A percentile compares a stretch with the other conserved stretches of the same genome.
Evolutionary conservation across 2,888 invertebrate species (phyloP).

Genomic region (Platycheirus albimanus): DNA sequence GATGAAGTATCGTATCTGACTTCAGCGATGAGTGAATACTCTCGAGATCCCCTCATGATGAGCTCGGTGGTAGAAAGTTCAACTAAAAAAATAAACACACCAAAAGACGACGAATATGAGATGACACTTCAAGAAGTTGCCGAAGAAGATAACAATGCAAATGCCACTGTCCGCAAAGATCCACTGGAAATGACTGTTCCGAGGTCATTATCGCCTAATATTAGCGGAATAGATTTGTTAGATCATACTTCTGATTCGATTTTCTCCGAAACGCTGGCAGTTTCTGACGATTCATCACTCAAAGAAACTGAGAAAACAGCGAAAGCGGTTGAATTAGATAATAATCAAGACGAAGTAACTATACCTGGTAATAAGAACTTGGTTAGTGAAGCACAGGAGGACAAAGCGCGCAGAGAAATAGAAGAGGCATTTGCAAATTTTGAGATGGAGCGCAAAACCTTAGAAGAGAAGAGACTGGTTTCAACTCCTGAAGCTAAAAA

Average conservation of each 20-base stretch:
- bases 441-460: constrained; percentile 20
- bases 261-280: constrained; percentile 77
- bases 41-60: constrained; percentile 76
- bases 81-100: constrained; percentile 8
- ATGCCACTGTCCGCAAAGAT: constrained; percentile 8
- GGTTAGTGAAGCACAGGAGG: constrained; percentile 29
- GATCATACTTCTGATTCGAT: constrained; percentile 79
- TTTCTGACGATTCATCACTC: constrained; percentile 73
- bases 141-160: neutral
- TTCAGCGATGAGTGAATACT: constrained; percentile 53
- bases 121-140: constrained; percentile 42
- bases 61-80: constrained; percentile 15
- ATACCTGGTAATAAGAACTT: neutral
- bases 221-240: constrained; percentile 79
- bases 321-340: constrained; percentile 15
- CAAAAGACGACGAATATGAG: constrained; percentile 39
- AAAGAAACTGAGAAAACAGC: constrained; percentile 46
- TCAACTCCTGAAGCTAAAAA: constrained; percentile 59
- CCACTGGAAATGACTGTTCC: constrained; percentile 28
- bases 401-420: constrained; percentile 52
- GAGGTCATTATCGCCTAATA: constrained; percentile 74
- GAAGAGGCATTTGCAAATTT: constrained; percentile 63
- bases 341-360: constrained; percentile 17
- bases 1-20: constrained; percentile 57
- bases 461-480: constrained; percentile 21